Conservation (phyloP, 2,797 vertebrate species). For the Masticophis lateralis region DNA sequence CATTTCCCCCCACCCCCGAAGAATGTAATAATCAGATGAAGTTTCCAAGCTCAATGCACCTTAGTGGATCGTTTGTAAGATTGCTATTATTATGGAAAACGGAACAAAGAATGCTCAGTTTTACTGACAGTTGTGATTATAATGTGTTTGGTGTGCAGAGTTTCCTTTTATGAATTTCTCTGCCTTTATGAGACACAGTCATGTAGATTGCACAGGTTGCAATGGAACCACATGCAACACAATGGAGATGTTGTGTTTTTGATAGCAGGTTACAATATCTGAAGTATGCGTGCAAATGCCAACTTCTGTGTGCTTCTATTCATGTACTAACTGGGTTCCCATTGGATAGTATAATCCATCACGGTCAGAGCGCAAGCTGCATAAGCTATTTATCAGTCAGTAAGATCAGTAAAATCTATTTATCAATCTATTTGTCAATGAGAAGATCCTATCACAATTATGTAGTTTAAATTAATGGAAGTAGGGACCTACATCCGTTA, state of each 20-base stretch:
- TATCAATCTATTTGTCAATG: neutral
- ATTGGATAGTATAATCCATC: constrained; percentile 13
- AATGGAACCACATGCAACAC: neutral
- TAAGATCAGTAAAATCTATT: neutral
- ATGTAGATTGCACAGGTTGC: neutral
- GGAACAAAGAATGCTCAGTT: constrained; percentile 37
- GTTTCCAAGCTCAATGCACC: constrained; percentile 31
- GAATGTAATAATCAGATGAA: constrained; percentile 32
- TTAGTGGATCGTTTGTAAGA: constrained; percentile 36
- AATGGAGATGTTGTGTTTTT: constrained; percentile 3
- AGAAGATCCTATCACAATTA: too few species aligned
- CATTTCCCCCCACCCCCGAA: neutral
- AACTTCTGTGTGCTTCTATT: neutral
- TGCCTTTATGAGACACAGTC: neutral
- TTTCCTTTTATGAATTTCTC: constrained; percentile 35
- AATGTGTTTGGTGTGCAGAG: constrained; percentile 25
- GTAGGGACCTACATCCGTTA: neutral
- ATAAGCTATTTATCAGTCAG: neutral
- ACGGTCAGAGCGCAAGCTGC: neutral
- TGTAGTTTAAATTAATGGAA: too few species aligned
- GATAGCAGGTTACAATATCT: constrained; percentile 10
- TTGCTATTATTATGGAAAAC: constrained; percentile 31
- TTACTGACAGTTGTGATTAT: constrained; percentile 46
- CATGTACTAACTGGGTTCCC: neutral
- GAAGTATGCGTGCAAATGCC: neutral